Evolutionary conservation across 2,888 invertebrate genomes (phyloP).

Genomic region (Venusia cambrica): DNA sequence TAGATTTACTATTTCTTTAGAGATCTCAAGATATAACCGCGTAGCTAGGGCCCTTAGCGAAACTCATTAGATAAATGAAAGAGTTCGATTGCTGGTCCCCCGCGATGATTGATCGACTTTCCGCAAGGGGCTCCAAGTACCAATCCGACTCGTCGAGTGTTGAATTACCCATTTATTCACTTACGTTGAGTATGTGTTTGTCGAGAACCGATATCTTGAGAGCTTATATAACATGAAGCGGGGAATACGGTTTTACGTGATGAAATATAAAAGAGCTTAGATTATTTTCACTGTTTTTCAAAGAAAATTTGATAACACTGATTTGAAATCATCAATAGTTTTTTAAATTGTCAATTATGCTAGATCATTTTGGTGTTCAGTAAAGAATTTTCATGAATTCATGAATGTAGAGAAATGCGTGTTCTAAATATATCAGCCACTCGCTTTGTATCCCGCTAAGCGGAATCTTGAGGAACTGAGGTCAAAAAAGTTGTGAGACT

Average conservation of each 20-base stretch:
- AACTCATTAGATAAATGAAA: constrained; percentile 77
- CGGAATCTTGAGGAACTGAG: too few relatives aligned
- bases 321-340: too few relatives aligned
- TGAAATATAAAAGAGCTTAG: too few relatives aligned
- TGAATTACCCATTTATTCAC: constrained; percentile 34
- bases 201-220: constrained; percentile 25
- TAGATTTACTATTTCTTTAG: too few relatives aligned
- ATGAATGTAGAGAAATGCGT: too few relatives aligned
- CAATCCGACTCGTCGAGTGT: constrained; percentile 22
- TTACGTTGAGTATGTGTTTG: constrained; percentile 30
- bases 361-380: too few relatives aligned
- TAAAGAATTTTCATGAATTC: too few relatives aligned
- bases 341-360: too few relatives aligned
- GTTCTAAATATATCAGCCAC: too few relatives aligned
- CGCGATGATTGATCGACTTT: constrained; percentile 57
- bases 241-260: constrained; percentile 3
- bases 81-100: constrained; percentile 48
- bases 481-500: too few relatives aligned
- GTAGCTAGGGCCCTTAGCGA: constrained; percentile 24
- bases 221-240: constrained; percentile 4
- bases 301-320: too few relatives aligned
- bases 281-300: too few relatives aligned
- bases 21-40: constrained; percentile 4
- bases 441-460: not conserved
- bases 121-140: constrained; percentile 21